Base-by-base conservation (phyloP, 2,113 vertebrate genomes). In the Lampris megalopsis region DNA sequence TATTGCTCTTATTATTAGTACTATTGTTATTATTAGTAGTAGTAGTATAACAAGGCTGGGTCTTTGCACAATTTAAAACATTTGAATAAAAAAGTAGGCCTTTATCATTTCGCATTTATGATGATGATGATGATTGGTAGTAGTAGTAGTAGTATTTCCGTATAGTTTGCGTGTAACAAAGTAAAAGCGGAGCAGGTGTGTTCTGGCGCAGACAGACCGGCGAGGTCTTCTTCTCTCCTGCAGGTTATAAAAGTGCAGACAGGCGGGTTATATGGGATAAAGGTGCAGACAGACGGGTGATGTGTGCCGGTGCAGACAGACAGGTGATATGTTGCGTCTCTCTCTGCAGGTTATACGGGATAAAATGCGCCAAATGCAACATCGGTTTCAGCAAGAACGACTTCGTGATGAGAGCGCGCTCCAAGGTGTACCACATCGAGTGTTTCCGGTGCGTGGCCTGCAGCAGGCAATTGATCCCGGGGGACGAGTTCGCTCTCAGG, bases 321-420 rank as follows among this genome's bases (percentile, higher is more conserved):
- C 24, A 24, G 24, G 24, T 24, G 24, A 24, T 24, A 0, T 24
- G 24, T 24, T 24, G 24, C 24, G 24, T 24, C 24, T 24, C 24
- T 24, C 24, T 40, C 58, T 48, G 76, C 92, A 99, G 98, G 95
- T 95, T 99, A 88, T 99, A 98, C 81, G 97, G 98, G 80, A 97
- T 98, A 89, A 99, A 99, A 93, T 99, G 98, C 92, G 96, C 97
- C 63, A 99, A 99, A 90, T 99, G 98, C 93, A 98, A 96, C 94
- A 97, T 99, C 88, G 97, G 97, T 82, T 99, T 99, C 96, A 98
- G 97, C 92, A 99, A 98, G 94, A 99, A 98, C 69, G 97, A 99
- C 94, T 98, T 99, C 84, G 98, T 99, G 92, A 99, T 99, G 98
- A 92, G 97, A 63, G 97, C 97, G 70, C 97, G 98, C 64, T 94